Base-by-base conservation (phyloP, 2,888 invertebrate genomes). In the Mythimna lalbum region DNA sequence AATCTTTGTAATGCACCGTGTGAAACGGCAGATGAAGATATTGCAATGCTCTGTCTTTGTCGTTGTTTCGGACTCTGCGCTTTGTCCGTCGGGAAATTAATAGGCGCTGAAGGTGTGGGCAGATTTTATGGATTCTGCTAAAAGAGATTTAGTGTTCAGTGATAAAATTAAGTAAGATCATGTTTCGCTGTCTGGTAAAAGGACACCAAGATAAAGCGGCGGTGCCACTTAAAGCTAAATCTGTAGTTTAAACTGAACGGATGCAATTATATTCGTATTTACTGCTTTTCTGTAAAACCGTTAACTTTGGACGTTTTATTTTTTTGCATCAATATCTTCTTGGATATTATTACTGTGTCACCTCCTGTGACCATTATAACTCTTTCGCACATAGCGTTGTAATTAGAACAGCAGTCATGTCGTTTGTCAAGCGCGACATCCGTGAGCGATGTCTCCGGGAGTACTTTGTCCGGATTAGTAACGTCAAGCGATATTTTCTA, bases 1-100 rank as follows among this genome's bases (percentile, higher is more conserved):
- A 92, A 94, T 95, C 95, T 94, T 91, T 89, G 93, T 93, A 91
- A 90, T 90, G 92, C 91, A 90, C 87, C 93, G 93, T 92, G 93
- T 92, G 93, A 93, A 93, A 91, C 91, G 91, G 89, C 90, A 93
- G 91, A 93, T 92, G 93, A 92, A 92, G 91, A 90, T 91, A 91
- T 91, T 91, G 91, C 90, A 90, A 73, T 85, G 84, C 80, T 90
- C 84, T 79, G 86, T 90, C 90, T 87, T 86, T 87, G 89, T 90
- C 90, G 83, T 78, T 85, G 84, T 82, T 80, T 84, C 85, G 85
- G 81, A 84, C 81, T 81, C 77, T 73, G 80, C 78, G 85, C 82
- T 86, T 86, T 85, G 86, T 84, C 82, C 80, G 76, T 68, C 74
- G 76, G 76, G 81, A 83, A 84, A 85, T 85, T 85, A 85, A 85